phyloP scores from a whole-genome alignment of 1,140 invertebrate species.

The Ostrea denselamellosa region DNA sequence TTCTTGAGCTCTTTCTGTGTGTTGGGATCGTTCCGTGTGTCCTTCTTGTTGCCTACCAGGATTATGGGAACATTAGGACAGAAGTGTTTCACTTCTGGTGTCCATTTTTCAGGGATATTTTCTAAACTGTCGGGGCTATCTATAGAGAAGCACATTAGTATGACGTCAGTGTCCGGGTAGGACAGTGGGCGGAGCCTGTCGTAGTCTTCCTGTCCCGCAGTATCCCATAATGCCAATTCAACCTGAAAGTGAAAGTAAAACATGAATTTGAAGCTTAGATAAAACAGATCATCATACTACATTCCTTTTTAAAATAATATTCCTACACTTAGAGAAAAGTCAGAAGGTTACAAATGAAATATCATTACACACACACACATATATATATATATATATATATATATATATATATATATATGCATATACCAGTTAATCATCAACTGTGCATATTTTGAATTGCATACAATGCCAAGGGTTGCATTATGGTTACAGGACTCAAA shows the following conservation, averaged over 20 bases:
- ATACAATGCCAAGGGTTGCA: no score
- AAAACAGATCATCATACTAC: no score
- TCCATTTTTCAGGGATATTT: slow-evolving; percentile 78
- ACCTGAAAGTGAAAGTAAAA: slow-evolving; percentile 45
- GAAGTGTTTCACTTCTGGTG: slow-evolving; percentile 79
- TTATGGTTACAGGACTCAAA: no score
- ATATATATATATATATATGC: no score
- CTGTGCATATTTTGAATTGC: no score
- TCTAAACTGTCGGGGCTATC: slow-evolving; percentile 75
- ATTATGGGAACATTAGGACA: slow-evolving; percentile 80
- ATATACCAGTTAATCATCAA: no score
- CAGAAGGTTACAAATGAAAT: no score
- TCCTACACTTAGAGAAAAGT: no score
- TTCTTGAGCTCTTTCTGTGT: slow-evolving; percentile 98
- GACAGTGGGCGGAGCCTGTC: slow-evolving; percentile 95
- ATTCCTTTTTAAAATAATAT: no score
- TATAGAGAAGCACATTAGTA: slow-evolving; percentile 78
- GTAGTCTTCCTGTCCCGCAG: slow-evolving; percentile 98
- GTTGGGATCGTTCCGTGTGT: slow-evolving; percentile 95
- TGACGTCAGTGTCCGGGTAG: slow-evolving; percentile 95
- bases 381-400: no score
- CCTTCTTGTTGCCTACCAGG: slow-evolving; percentile 80
- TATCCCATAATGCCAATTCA: slow-evolving; percentile 94
- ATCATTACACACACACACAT: no score
- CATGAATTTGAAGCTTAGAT: no score